phyloP scores from a whole-genome alignment of 2,797 vertebrate species.

The Amazonetta brasiliensis region DNA sequence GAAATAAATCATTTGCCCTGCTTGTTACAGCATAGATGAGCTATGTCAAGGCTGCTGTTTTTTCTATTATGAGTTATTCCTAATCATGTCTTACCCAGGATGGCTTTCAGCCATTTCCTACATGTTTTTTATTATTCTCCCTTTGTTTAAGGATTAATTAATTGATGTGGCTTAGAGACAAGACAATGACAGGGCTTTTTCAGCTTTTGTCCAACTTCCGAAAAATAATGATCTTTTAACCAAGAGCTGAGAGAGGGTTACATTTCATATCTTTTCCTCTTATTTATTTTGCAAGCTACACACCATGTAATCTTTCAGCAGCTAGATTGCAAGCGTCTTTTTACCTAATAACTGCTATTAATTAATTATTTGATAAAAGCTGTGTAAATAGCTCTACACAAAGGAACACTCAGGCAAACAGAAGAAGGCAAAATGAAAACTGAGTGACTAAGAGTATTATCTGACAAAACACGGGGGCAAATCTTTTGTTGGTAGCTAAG shows the following conservation, averaged over 20 bases:
- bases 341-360: background rate
- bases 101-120: background rate
- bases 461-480: background rate
- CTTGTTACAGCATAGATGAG: background rate
- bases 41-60: background rate
- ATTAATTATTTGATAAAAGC: slow-evolving; percentile 21
- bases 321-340: background rate
- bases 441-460: background rate
- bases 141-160: background rate
- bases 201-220: background rate
- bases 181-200: background rate
- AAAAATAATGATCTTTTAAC: background rate
- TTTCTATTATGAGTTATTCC: background rate
- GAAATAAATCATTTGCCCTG: background rate
- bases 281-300: background rate
- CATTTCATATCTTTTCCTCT: background rate
- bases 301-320: background rate
- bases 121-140: background rate
- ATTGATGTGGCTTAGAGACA: background rate
- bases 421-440: background rate
- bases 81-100: background rate
- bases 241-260: background rate
- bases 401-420: slow-evolving; percentile 1
- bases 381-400: background rate
- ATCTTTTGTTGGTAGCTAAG: background rate